These are phyloP conservation scores for Nesidiocoris tenuis DNA, from an alignment of 2,888 invertebrate genomes.

Conservation along the genomic window DNA sequence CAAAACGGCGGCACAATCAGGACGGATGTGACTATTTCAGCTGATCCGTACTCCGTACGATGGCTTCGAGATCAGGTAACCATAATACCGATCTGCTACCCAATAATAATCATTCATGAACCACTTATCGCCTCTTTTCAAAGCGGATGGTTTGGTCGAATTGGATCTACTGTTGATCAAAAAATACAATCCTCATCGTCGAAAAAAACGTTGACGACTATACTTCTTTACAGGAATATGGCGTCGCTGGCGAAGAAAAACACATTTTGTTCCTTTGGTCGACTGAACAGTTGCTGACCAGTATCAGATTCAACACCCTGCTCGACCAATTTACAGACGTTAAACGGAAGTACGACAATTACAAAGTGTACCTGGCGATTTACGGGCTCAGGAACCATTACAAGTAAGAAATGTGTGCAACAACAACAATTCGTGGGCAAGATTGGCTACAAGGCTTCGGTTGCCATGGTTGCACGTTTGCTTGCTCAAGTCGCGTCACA, in stretches of 20 bases:
- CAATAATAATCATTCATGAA: background rate
- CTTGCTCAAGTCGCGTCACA: no score
- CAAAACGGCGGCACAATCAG: background rate
- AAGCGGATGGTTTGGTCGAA: no score
- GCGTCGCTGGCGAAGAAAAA: constrained; percentile 7
- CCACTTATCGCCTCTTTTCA: background rate
- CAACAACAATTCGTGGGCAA: no score
- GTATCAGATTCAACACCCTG: constrained; percentile 12
- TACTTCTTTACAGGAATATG: no score
- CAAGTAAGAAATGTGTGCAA: no score
- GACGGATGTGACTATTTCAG: background rate
- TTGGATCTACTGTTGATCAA: no score
- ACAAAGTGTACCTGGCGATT: constrained; percentile 53
- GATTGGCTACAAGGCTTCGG: no score
- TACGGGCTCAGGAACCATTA: constrained; percentile 57
- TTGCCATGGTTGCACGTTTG: no score
- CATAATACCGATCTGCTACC: no score
- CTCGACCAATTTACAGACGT: constrained; percentile 19
- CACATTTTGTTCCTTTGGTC: constrained; percentile 31
- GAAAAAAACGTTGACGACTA: no score
- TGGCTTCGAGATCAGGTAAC: constrained; percentile 19
- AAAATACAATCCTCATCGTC: no score
- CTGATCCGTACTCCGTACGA: constrained; percentile 7
- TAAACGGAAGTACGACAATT: constrained; percentile 10
- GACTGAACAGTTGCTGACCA: constrained; percentile 5